These are phyloP conservation scores for Ailurus styani DNA, from an alignment of 2,113 vertebrate species.

Conservation along the genomic window DNA sequence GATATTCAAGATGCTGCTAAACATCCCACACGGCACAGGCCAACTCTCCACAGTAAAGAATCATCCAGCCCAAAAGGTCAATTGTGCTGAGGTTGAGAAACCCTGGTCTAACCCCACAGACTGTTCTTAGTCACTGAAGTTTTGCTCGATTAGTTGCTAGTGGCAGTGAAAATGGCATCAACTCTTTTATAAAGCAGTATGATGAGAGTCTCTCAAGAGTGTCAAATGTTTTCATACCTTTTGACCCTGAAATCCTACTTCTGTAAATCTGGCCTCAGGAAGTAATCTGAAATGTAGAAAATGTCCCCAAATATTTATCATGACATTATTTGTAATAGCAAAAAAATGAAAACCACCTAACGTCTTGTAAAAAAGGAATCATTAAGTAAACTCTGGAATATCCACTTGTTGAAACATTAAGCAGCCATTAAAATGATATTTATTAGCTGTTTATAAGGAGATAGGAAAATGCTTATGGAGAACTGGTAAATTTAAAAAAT, in stretches of 20 bases:
- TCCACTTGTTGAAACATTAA: slow-evolving; percentile 37
- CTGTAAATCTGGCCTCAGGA: slow-evolving; percentile 30
- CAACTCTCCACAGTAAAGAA: neutral
- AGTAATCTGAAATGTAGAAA: neutral
- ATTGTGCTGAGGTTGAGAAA: neutral
- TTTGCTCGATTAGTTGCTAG: neutral
- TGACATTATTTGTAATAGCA: slow-evolving; percentile 32
- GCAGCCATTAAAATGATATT: slow-evolving; percentile 14
- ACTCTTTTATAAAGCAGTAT: neutral
- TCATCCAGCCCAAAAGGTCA: neutral
- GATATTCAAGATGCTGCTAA: neutral
- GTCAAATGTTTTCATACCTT: neutral
- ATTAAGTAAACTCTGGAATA: slow-evolving; percentile 33
- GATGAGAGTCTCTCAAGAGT: neutral
- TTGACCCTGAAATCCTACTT: neutral
- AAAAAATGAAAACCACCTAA: slow-evolving; percentile 13
- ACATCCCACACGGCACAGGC: neutral
- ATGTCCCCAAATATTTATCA: neutral
- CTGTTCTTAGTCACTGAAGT: neutral
- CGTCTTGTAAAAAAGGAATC: slow-evolving; percentile 13
- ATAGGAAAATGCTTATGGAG: neutral
- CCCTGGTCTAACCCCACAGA: neutral
- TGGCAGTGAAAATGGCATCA: neutral
- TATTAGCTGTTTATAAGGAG: slow-evolving; percentile 29
- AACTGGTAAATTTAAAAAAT: slow-evolving; percentile 36